These are phyloP conservation scores for Acipenser ruthenus DNA, from an alignment of 2,797 vertebrate genomes.

Conservation along the genomic window DNA sequence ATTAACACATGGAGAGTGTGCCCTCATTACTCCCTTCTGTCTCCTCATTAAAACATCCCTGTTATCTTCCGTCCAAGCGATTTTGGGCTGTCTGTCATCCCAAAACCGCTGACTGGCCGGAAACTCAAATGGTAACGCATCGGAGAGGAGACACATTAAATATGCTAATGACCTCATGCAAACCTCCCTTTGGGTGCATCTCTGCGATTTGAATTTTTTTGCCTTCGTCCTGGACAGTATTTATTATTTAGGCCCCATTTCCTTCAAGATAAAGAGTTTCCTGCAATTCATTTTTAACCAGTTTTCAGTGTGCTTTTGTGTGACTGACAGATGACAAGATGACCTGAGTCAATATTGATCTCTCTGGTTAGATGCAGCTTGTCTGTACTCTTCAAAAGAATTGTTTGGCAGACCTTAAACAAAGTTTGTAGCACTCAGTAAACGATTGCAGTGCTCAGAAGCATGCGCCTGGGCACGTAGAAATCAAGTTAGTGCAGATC, in stretches of 20 bases:
- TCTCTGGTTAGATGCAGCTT: background rate
- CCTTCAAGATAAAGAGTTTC: background rate
- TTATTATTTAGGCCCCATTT: background rate
- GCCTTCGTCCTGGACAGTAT: background rate
- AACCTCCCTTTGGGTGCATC: background rate
- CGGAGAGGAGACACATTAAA: background rate
- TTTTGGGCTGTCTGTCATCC: no score
- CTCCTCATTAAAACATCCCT: conserved; percentile 3
- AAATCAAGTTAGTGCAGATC: background rate
- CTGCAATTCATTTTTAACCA: background rate
- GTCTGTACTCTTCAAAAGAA: no score
- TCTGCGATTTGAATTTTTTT: background rate
- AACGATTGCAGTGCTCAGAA: background rate
- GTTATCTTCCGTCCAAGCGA: background rate
- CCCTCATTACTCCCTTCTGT: conserved; percentile 1
- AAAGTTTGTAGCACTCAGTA: background rate
- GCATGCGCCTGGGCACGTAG: background rate
- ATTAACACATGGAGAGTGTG: conserved; percentile 6
- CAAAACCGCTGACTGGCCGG: background rate
- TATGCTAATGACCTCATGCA: background rate
- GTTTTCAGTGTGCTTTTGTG: background rate
- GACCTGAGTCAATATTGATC: background rate
- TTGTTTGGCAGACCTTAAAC: no score
- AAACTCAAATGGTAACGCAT: background rate
- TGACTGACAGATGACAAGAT: background rate